Evolutionary conservation across 2,888 invertebrate species (phyloP).

Genomic region (Melitaea athalia): DNA sequence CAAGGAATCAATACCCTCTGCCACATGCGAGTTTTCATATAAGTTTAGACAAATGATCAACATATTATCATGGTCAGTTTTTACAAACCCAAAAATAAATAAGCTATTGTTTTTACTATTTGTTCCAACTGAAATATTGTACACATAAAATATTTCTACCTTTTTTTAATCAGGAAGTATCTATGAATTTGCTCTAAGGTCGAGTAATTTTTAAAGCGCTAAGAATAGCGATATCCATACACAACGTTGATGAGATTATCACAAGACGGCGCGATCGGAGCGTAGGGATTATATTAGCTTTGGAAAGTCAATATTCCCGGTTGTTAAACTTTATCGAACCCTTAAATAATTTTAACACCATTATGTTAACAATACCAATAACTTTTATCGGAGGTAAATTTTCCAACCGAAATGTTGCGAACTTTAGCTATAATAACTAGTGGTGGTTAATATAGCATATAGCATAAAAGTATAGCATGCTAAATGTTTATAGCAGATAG

Average conservation of each 20-base stretch:
- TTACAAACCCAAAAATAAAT: too few relatives aligned
- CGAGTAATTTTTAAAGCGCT: conserved; percentile 42
- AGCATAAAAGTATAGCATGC: too few relatives aligned
- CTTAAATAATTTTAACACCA: conserved; percentile 73
- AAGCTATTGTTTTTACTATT: too few relatives aligned
- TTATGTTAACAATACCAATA: conserved; percentile 64
- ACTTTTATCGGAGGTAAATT: conserved; percentile 30
- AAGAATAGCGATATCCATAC: conserved; percentile 57
- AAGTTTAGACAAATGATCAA: too few relatives aligned
- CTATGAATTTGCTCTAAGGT: conserved; percentile 1
- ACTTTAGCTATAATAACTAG: conserved; percentile 25
- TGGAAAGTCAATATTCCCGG: conserved; percentile 64
- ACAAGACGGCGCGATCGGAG: conserved; percentile 56
- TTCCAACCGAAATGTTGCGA: conserved; percentile 13
- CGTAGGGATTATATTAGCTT: conserved; percentile 66
- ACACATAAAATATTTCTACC: background rate
- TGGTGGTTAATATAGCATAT: too few relatives aligned
- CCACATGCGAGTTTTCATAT: too few relatives aligned
- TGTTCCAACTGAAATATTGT: background rate
- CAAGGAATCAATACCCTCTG: too few relatives aligned
- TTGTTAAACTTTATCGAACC: conserved; percentile 71
- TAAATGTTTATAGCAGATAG: too few relatives aligned
- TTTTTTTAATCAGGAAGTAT: background rate
- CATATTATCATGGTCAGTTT: too few relatives aligned
- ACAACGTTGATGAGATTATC: conserved; percentile 66